Evolutionary conservation across 2,888 invertebrate species (phyloP), one percentile per base, ranked within the genome.

Genomic region (Athalia cordata): DNA sequence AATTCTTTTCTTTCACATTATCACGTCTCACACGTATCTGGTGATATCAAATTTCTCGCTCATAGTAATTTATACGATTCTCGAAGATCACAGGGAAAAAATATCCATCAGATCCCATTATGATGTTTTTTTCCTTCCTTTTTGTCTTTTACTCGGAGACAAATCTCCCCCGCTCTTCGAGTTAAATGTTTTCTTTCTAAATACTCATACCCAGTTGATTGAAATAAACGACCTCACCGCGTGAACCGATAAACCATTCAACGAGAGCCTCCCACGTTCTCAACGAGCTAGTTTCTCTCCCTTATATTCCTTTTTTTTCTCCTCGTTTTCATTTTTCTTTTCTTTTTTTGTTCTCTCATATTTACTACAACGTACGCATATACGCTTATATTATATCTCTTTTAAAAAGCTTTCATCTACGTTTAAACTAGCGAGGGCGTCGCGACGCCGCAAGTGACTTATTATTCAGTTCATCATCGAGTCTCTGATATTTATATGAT

Each of bases 371-470:
- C 29, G 29, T 29, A 29, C 29, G 29, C 29, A 29, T 29, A 29
- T 43, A 5, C 45, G 8, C 4, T 43, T 6, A 11, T 72, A n/a
- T 68, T 72, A n/a, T 68, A 29, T 68, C 52, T 72, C 72, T 57
- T 72, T 15, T 13, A 72, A 59, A 64, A 72, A 59, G 45, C 43
- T 72, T 72, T 72, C 72, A 47, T 57, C 57, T 59, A 43, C 45
- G 72, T 8, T 72, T 59, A 72, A 72, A 72, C 72, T 47, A 45
- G 47, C 57, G 72, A 13, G 4, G 5, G 66, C 52, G 72, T 59
- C 72, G 59, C 72, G 57, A 59, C 72, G 72, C 59, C 15, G 45
- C 13, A 72, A 72, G 72, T 59, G 15, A 72, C 57, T 72, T 72
- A 59, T 72, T 72, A 59, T n/a, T n/a, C n/a, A 59, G 57, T 72